Conservation (phyloP, 1,140 invertebrate species). For the Meloidogyne chitwoodi region DNA sequence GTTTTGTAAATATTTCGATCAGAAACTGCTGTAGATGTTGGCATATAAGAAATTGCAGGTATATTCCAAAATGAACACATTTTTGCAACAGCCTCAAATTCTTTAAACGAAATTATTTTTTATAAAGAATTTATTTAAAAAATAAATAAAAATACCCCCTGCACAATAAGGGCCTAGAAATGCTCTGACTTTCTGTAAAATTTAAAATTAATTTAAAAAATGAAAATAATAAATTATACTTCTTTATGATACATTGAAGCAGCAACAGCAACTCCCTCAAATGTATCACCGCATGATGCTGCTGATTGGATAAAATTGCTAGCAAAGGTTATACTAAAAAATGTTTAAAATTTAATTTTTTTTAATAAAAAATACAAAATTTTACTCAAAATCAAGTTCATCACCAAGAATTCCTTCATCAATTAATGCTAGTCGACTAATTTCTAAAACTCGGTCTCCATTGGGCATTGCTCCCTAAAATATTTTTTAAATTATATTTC, state of each 20-base stretch:
- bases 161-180: slow-evolving; percentile 55
- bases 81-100: slow-evolving; percentile 56
- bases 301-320: slow-evolving; percentile 45
- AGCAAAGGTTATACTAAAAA: slow-evolving; percentile 16
- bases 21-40: slow-evolving; percentile 44
- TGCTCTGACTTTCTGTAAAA: slow-evolving; percentile 39
- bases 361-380: background rate
- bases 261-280: slow-evolving; percentile 57
- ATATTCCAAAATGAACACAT: slow-evolving; percentile 59
- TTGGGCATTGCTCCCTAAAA: slow-evolving; percentile 49
- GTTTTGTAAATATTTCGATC: slow-evolving; percentile 58
- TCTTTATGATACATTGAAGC: slow-evolving; percentile 51
- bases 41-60: slow-evolving; percentile 56
- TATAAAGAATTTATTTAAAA: background rate
- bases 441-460: slow-evolving; percentile 47
- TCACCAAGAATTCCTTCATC: slow-evolving; percentile 51
- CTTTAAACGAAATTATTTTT: slow-evolving; percentile 23
- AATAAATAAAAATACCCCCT: slow-evolving; percentile 22
- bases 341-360: background rate
- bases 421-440: slow-evolving; percentile 42
- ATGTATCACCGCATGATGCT: slow-evolving; percentile 49
- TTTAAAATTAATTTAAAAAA: background rate
- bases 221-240: background rate
- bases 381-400: slow-evolving; percentile 53
- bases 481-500: slow-evolving; percentile 44